Evolutionary conservation across 2,888 invertebrate species (phyloP), one percentile per base, ranked within the genome.

Genomic region (Drosophila phalerata): DNA sequence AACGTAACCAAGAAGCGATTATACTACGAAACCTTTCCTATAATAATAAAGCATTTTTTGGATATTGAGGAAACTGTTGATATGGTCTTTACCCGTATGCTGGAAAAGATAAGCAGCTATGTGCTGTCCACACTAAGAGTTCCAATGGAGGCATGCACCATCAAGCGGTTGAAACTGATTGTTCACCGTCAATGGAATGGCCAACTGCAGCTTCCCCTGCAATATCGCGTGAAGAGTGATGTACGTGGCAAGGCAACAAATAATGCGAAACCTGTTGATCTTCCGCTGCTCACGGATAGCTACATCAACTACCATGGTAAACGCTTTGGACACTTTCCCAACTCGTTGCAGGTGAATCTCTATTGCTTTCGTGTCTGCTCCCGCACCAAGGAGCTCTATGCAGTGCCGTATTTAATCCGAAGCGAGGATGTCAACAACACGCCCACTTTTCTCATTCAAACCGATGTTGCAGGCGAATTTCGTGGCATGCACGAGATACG

Each of bases 61-160:
- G 88, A 90, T 34, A 81, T 90, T 45, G 74, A 49, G 22, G 80
- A 76, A n/a, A 78, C 81, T 3, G 86, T 90, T 53, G 86, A 88
- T 42, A 76, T 84, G 69, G 28, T 85, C 6, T 89, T 89, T 45
- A 73, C 72, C 1, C 73, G 80, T 55, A 28, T 89, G 28, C 49
- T 88, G 53, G 79, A 88, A 48, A 88, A 85, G 68, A 82, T 88
- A 9, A 56, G 61, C 43, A 81, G 61, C 49, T 90, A 75, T 70
- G 67, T 81, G 32, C 34, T 64, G 43, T 19, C 52, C 0, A 53
- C 49, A 0, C 60, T 72, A 5, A 42, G 64, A 5, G 56, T 74
- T n/a, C 65, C 68, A 6, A 6, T 77, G 38, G 77, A 82, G 30
- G 71, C 64, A 3, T 85, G 83, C 40, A 57, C 55, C 1, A 62